Evolutionary conservation across 2,113 vertebrate genomes (phyloP).

Genomic region (Gallinago jamesoni): DNA sequence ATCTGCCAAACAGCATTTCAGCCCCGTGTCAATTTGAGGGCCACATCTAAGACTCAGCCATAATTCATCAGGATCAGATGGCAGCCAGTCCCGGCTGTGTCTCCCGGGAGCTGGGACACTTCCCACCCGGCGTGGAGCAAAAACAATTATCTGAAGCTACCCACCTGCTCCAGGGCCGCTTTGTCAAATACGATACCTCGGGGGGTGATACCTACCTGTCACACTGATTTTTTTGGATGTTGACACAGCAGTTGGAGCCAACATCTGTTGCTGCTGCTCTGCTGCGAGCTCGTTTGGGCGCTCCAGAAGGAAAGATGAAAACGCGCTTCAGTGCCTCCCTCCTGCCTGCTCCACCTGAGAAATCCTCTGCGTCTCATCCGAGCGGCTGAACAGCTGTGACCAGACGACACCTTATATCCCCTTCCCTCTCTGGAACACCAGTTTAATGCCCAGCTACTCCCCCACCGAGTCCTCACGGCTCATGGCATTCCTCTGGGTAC

Average conservation of each 20-base stretch:
- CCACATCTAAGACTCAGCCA: not conserved
- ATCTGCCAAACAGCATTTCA: not conserved
- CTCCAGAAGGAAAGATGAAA: not conserved
- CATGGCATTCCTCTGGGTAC: not conserved
- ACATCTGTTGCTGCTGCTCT: constrained; percentile 51
- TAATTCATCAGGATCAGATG: constrained; percentile 41
- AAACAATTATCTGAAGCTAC: not conserved
- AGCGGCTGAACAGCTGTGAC: not conserved
- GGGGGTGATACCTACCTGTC: constrained; percentile 8
- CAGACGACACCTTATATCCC: not conserved
- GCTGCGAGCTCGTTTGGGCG: not conserved
- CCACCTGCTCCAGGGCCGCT: constrained; percentile 48
- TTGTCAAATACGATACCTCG: not conserved
- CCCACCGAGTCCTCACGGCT: not conserved
- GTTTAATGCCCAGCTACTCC: not conserved
- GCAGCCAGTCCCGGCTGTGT: not conserved
- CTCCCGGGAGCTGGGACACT: constrained; percentile 5
- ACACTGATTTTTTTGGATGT: constrained; percentile 25
- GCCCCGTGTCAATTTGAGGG: not conserved
- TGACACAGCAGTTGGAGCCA: not conserved
- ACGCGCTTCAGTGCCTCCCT: not conserved
- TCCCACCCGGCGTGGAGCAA: not conserved
- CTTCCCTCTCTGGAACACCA: not conserved
- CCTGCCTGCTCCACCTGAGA: not conserved
- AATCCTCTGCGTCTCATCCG: not conserved